Base-by-base conservation (phyloP, 1,140 invertebrate genomes). In the Aphaenogaster rudis region DNA sequence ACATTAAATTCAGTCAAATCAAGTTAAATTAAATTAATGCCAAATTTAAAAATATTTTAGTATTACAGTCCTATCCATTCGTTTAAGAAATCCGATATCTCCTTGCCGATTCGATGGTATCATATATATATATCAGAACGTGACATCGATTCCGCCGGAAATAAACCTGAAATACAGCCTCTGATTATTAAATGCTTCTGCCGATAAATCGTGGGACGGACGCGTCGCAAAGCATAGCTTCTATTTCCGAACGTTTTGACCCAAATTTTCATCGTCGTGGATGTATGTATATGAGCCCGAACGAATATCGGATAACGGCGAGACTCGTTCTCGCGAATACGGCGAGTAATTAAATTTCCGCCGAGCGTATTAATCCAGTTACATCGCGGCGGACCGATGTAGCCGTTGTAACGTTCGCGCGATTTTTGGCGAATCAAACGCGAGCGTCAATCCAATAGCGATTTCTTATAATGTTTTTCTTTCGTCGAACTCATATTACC, bases 221-320 rank as follows among this genome's bases (percentile, higher is more conserved):
- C 80, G 67, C 67, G 42, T 59, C 28, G 67, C 67, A 69, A 72
- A 82, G 79, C 63, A 48, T 28, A 33, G 52, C 72, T 54, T 59
- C 84, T 86, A 71, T 87, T 86, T 88, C 67, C 72, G 74, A 79
- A 54, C 67, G 74, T 87, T 88, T 88, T 80, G 76, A 71, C 57
- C 54, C 17, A 79, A 48, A 88, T 80, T 79, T 84, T 84, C 67
- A 6, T 72, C 71, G 45, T 63, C 39, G 48, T 28, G 21, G 33
- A 59, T 77, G 33, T 87, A 63, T 87, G 33, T 87, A 63, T 79
- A 21, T 21, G 36, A 79, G 36, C 50, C 13, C 67, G 21, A 57
- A 28, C 74, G 59, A 88, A 72, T 87, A 52, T 63, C 36, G 66
- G 67, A 66, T 71, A 87, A 88, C 76, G 67, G 36, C 52, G 39